A percentile compares a stretch with the other conserved stretches of the same genome.
These are phyloP conservation scores for Hassar affinis DNA, from an alignment of 2,113 vertebrate genomes.

Conservation along the genomic window DNA sequence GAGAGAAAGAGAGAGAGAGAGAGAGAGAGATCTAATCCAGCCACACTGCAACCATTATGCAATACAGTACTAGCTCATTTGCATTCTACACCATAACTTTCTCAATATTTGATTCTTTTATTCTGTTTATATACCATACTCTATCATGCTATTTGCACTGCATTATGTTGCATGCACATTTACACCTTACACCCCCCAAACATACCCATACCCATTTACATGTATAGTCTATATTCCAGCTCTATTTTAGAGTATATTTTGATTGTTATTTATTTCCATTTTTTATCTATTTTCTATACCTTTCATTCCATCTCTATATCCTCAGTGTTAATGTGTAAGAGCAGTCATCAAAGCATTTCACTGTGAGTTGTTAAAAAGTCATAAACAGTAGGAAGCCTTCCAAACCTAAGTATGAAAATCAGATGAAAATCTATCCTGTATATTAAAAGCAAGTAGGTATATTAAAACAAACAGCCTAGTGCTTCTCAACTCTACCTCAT, in stretches of 20 bases:
- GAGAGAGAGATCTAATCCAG: not conserved
- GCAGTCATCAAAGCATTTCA: no score
- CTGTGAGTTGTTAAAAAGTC: not conserved
- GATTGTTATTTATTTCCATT: no score
- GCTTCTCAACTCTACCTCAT: not conserved
- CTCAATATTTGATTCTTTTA: slow-evolving; percentile 4
- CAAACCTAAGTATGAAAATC: not conserved
- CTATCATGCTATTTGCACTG: no score
- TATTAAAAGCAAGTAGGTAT: not conserved
- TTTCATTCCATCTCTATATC: no score
- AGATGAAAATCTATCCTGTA: slow-evolving; percentile 3
- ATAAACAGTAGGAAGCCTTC: not conserved
- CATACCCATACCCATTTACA: no score
- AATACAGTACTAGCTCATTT: not conserved
- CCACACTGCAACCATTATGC: not conserved
- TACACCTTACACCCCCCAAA: no score
- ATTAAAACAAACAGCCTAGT: not conserved
- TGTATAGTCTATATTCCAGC: no score
- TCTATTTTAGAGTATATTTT: no score
- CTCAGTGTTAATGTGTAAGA: no score
- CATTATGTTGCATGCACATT: no score
- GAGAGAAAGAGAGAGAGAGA: not conserved
- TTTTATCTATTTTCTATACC: no score
- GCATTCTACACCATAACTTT: not conserved
- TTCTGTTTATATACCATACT: not conserved